A percentile compares a stretch with the other conserved stretches of the same genome.
Evolutionary conservation across 2,797 vertebrate species (phyloP).

Genomic region (Premnoplex brunnescens): DNA sequence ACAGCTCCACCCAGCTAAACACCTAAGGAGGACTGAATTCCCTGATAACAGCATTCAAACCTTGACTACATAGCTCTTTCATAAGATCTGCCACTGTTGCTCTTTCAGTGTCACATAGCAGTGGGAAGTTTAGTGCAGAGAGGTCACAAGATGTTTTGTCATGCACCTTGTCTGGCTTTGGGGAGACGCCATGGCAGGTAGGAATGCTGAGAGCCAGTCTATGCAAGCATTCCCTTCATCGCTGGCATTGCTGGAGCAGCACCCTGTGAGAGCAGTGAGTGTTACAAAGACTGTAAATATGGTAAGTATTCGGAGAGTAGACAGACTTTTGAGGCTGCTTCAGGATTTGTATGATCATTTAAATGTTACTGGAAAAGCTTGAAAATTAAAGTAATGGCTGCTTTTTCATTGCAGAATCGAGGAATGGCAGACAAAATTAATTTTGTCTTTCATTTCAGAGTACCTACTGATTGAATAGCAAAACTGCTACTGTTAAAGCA

Average conservation of each 20-base stretch:
- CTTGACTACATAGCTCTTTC: neutral
- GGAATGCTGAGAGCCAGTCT: neutral
- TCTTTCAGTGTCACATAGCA: neutral
- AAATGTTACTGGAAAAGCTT: neutral
- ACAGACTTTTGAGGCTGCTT: neutral
- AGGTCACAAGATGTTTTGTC: slow-evolving; percentile 33
- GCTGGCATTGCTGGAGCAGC: neutral
- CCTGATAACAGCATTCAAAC: neutral
- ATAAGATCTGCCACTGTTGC: neutral
- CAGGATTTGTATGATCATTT: neutral
- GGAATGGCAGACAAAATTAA: neutral
- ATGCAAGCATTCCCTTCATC: slow-evolving; percentile 29
- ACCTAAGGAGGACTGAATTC: neutral
- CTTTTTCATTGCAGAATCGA: neutral
- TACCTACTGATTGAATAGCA: neutral
- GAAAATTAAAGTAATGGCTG: neutral
- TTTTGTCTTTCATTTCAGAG: neutral
- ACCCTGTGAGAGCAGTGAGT: neutral
- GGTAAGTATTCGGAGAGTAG: slow-evolving; percentile 33
- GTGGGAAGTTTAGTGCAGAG: neutral
- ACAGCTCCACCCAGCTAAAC: neutral
- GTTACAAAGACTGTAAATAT: slow-evolving; percentile 30
- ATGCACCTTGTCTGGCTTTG: neutral
- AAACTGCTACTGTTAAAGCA: neutral
- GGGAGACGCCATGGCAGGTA: neutral